These are phyloP conservation scores for Mesaphorura yosii DNA, from an alignment of 1,140 invertebrate genomes.

Conservation along the genomic window DNA sequence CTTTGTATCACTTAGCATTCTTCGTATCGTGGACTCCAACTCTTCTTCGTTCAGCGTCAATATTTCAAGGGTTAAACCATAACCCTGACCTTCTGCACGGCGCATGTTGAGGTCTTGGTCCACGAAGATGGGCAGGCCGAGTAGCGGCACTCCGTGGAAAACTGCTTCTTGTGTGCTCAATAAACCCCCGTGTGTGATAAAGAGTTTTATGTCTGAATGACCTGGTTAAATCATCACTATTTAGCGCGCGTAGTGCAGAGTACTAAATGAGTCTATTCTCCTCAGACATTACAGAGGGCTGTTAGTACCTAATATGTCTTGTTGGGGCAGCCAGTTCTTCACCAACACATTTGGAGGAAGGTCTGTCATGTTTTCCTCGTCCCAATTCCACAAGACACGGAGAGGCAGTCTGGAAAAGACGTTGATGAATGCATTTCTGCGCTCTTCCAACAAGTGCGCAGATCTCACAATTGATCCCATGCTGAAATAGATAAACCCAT, in stretches of 20 bases:
- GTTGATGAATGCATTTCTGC: constrained; percentile 51
- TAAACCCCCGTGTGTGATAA: constrained; percentile 53
- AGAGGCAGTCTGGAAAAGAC: constrained; percentile 50
- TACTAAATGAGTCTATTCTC: not conserved
- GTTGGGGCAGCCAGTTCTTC: constrained; percentile 6
- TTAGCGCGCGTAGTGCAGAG: not conserved
- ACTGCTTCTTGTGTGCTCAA: constrained; percentile 48
- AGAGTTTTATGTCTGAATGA: constrained; percentile 45
- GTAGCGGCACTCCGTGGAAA: constrained; percentile 45
- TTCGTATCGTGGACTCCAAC: no score
- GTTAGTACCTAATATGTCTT: constrained; percentile 19
- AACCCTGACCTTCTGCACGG: constrained; percentile 14
- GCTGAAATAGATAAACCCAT: constrained; percentile 63
- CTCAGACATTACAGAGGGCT: not conserved
- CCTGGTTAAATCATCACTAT: constrained; percentile 19
- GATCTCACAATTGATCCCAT: constrained; percentile 66
- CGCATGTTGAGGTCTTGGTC: constrained; percentile 39
- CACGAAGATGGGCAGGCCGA: constrained; percentile 41
- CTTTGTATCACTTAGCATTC: no score
- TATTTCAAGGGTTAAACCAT: constrained; percentile 26
- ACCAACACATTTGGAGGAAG: constrained; percentile 7
- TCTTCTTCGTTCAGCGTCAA: constrained; percentile 33
- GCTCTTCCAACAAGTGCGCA: constrained; percentile 56
- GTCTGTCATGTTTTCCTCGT: constrained; percentile 32
- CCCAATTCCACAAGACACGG: constrained; percentile 34